phyloP scores from a whole-genome alignment of 2,797 vertebrate species.

The Sardinella longiceps region DNA sequence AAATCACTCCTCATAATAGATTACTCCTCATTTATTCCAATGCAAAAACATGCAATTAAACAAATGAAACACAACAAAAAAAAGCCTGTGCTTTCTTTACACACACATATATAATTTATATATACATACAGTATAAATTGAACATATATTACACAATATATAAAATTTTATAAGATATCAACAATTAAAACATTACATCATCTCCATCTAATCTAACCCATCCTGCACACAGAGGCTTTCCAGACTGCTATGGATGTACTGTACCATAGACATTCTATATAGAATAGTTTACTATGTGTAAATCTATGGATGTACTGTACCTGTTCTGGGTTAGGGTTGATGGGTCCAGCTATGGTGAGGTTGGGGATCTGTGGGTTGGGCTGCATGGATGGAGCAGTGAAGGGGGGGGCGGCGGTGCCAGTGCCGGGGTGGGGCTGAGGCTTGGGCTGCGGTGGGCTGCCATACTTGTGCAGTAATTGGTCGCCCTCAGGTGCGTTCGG shows the following conservation, averaged over 20 bases:
- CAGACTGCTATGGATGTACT: background rate
- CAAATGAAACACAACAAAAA: too few species aligned
- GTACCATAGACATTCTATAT: too few species aligned
- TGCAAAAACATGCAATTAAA: background rate
- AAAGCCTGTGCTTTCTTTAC: too few species aligned
- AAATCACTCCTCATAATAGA: background rate
- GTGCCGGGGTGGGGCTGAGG: conserved; percentile 62
- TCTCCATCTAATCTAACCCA: background rate
- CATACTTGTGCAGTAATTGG: conserved; percentile 78
- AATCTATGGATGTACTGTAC: conserved; percentile 70
- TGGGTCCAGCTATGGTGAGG: conserved; percentile 82
- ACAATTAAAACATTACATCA: background rate
- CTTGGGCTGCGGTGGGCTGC: conserved; percentile 73
- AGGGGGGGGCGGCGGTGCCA: conserved; percentile 67
- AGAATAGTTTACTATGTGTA: too few species aligned
- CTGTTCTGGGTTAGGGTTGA: conserved; percentile 94
- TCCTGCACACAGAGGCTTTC: background rate
- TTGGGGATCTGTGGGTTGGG: conserved; percentile 78
- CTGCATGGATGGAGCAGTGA: conserved; percentile 75
- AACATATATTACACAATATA: background rate
- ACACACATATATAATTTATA: too few species aligned
- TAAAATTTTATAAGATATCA: background rate
- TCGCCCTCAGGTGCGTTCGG: conserved; percentile 88
- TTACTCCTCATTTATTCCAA: background rate
- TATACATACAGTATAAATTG: too few species aligned